phyloP scores from a whole-genome alignment of 2,113 vertebrate genomes.

The Capreolus pygargus region DNA sequence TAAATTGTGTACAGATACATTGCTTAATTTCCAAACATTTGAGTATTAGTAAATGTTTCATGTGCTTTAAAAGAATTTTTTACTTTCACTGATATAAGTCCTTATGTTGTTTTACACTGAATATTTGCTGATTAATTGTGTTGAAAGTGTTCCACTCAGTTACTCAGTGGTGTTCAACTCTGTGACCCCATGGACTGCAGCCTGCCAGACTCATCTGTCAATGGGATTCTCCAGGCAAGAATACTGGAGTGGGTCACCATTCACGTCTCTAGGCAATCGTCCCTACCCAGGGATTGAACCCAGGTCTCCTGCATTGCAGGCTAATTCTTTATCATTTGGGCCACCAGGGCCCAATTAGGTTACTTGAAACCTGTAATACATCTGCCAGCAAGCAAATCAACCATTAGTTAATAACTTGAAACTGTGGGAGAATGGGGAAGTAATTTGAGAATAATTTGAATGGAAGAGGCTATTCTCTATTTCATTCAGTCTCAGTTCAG shows the following conservation, averaged over 20 bases:
- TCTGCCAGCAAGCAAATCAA: neutral
- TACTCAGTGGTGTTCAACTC: neutral
- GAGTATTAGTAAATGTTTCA: neutral
- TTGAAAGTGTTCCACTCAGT: neutral
- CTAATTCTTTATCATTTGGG: neutral
- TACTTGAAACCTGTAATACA: neutral
- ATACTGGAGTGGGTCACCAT: neutral
- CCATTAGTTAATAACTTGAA: neutral
- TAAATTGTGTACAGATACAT: neutral
- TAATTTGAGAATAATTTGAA: neutral
- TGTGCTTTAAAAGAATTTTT: neutral
- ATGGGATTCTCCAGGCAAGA: neutral
- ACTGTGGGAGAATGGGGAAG: neutral
- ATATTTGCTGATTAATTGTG: neutral
- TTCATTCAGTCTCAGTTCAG: neutral
- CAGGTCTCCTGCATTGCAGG: neutral
- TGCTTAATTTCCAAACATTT: neutral
- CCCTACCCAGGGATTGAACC: neutral
- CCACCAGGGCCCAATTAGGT: neutral
- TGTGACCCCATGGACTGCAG: neutral
- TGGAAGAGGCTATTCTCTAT: neutral
- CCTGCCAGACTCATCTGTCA: neutral
- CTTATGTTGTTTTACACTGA: neutral
- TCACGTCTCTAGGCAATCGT: neutral
- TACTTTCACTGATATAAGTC: neutral